Base-by-base conservation (phyloP, 2,797 vertebrate genomes). In the Eleutherodactylus coqui region DNA sequence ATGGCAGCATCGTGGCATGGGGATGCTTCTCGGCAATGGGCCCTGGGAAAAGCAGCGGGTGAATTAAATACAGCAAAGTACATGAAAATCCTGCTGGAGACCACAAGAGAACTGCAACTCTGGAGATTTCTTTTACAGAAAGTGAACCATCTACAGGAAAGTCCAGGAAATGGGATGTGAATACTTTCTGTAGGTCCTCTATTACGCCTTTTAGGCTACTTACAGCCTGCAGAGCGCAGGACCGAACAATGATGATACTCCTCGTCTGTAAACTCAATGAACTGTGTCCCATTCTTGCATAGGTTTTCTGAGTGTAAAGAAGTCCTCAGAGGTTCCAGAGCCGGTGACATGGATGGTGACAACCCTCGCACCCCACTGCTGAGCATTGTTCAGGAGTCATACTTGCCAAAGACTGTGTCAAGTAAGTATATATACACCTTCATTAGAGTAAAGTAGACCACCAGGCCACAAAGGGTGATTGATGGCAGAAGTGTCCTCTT, bases 281-380 rank as follows among this genome's bases (percentile, higher is more conserved):
- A 9, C n/a, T 6, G 14, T 17, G 13, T 19, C 13, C 62, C 16
- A n/a, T 51, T 16, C 53, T n/a, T n/a, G 27, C 53, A 27, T 19
- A 67, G 62, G 62, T 69, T 21, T 34, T 24, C 34, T 11, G 1
- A 32, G 13, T 69, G 17, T 38, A 38, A 2, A 21, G 32, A 36
- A 32, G 34, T 21, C 29, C 29, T 13, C 9, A 67, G 62, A 24
- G 0, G 17, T 14, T 43, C 36, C n/a, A 3, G 0, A 41, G 67
- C 36, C 21, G 55, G 32, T 77, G 4, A 78, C 45, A 82, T 86
- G 75, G 75, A 69, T 29, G 43, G 4, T 38, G 67, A 83, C 32
- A 73, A 13, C 7, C 79, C 72, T n/a, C 62, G 62, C 24, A 29
- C 21, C 38, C 86, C 86, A 0, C 75, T 83, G 51, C 79, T 86